Evolutionary conservation across 2,888 invertebrate species (phyloP), one percentile per base, ranked within the genome.

Genomic region (Deroplatys truncata): DNA sequence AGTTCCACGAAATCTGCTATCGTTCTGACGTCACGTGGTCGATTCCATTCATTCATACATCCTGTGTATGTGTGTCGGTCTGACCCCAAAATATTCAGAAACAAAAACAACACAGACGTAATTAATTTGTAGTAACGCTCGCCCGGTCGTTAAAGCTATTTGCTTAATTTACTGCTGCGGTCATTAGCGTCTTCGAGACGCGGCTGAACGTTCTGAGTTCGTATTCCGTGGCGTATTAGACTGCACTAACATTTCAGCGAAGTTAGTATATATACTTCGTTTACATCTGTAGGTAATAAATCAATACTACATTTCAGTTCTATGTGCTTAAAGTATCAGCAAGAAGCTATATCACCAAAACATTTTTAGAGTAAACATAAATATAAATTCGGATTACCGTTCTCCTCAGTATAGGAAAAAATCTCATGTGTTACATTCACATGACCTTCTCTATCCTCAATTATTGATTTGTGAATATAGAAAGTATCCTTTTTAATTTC

Each of bases 1-100:
- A 28, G 82, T 86, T 86, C 86, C 86, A 16, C 25, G 86, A 86
- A 86, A 72, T 86, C 82, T 72, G 56, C 56, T 72, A 72, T 72
- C 56, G 28, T 28, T 83, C 82, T 89, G 86, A 89, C 89, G 84
- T 56, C 43, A 72, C 9, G 72, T 85, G n/a, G 56, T 72, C 56
- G 56, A 72, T 72, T 72, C 56, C 35, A 82, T 31, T 89, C 86
- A 84, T 87, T 89, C 86, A 56, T 87, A 85, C 43, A 85, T 89
- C 89, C 89, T 88, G 89, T 88, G 82, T 72, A 72, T 72, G 56
- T 72, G 56, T 72, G 56, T 72, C 56, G 56, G 56, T 72, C 82
- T 85, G 89, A 89, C 49, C 43, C 28, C 28, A 83, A 43, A 72
- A 72, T 72, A 72, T 20, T 49, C 16, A 84, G 35, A 82, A 29